Conservation (phyloP, 1,140 invertebrate species). For the Idris sp. region DNA sequence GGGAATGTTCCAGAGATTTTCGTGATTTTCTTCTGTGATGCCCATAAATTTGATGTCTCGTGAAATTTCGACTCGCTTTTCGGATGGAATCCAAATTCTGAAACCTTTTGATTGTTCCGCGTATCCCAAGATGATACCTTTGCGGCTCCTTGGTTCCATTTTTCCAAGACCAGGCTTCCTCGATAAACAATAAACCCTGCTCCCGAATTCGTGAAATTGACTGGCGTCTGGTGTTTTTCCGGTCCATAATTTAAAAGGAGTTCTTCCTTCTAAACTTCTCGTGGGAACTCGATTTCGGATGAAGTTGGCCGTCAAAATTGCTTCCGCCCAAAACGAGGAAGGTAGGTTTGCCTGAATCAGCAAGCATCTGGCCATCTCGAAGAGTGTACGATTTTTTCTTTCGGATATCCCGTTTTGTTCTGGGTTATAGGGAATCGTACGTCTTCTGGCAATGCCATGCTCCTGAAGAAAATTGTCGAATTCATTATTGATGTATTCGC, state of each 20-base stretch:
- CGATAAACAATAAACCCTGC: neutral
- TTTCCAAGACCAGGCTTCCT: neutral
- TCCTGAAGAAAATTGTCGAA: constrained; percentile 67
- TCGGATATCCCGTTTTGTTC: constrained; percentile 72
- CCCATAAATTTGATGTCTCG: no score
- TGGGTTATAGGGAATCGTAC: constrained; percentile 65
- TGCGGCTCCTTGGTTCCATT: constrained; percentile 7
- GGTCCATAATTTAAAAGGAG: constrained; percentile 15
- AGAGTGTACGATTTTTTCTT: constrained; percentile 70
- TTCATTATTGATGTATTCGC: neutral
- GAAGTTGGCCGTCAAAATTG: constrained; percentile 56
- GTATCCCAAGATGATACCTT: no score
- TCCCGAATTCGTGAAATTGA: constrained; percentile 12
- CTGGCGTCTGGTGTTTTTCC: constrained; percentile 1
- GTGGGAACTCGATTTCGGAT: constrained; percentile 16
- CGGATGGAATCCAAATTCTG: no score
- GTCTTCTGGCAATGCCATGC: constrained; percentile 65
- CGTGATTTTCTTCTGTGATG: no score
- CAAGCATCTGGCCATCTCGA: constrained; percentile 33
- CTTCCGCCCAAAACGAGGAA: constrained; percentile 75
- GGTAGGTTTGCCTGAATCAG: constrained; percentile 53
- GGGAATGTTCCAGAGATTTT: no score
- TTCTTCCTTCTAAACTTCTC: constrained; percentile 12
- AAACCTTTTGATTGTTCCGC: no score
- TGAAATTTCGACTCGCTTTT: no score